A percentile compares a stretch with the other conserved stretches of the same genome.
phyloP scores from a whole-genome alignment of 2,113 vertebrate genomes.

The Dipodomys stephensi region DNA sequence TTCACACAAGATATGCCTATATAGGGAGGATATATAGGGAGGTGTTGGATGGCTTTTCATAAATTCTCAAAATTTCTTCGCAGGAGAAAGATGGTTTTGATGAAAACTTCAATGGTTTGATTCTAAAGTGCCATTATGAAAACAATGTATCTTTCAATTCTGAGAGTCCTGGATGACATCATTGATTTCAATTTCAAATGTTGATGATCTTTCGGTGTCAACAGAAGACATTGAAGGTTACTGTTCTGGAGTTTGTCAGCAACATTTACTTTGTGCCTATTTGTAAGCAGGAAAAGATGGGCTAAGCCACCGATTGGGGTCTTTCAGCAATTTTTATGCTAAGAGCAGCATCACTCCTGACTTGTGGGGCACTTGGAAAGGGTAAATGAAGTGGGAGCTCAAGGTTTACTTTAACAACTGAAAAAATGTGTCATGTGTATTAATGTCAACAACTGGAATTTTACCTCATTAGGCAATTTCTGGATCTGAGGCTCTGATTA shows the following conservation, averaged over 20 bases:
- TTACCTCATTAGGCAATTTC: constrained; percentile 95
- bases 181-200: constrained; percentile 51
- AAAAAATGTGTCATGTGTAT: constrained; percentile 91
- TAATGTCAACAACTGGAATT: constrained; percentile 94
- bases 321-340: constrained; percentile 69
- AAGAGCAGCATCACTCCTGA: constrained; percentile 70
- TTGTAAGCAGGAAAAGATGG: constrained; percentile 39
- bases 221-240: neutral
- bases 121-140: neutral
- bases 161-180: neutral
- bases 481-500: constrained; percentile 94
- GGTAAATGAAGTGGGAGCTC: constrained; percentile 85
- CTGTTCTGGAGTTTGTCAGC: constrained; percentile 24
- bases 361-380: constrained; percentile 77
- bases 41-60: neutral
- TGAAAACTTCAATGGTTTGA: neutral
- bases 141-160: constrained; percentile 23
- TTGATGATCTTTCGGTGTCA: neutral
- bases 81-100: constrained; percentile 26
- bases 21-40: neutral
- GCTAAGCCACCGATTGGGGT: constrained; percentile 58
- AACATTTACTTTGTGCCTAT: constrained; percentile 23
- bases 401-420: constrained; percentile 88
- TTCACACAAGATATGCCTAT: neutral
- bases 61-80: constrained; percentile 8